These are phyloP conservation scores for Rattus rattus DNA, from an alignment of 2,113 vertebrate genomes.

Conservation along the genomic window DNA sequence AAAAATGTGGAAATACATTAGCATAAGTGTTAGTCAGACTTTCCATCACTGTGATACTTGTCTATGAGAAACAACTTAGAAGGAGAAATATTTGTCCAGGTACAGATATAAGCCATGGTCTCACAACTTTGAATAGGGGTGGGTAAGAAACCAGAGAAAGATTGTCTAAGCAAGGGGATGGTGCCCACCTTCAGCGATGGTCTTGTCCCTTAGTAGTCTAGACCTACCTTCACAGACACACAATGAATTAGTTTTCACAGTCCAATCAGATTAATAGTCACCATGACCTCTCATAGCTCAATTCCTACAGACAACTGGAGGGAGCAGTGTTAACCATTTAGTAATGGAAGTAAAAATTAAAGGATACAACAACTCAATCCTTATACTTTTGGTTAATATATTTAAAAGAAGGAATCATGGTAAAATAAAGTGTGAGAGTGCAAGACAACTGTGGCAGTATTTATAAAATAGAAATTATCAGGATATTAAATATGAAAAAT, in stretches of 20 bases:
- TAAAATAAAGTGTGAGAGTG: not conserved
- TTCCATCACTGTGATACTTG: not conserved
- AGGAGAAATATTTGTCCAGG: not conserved
- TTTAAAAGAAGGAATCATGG: not conserved
- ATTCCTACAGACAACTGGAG: not conserved
- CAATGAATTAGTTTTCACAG: not conserved
- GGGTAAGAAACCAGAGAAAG: not conserved
- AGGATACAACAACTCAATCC: not conserved
- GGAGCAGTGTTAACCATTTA: not conserved
- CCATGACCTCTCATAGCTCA: not conserved
- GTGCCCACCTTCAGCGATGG: not conserved
- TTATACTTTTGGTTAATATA: not conserved
- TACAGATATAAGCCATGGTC: not conserved
- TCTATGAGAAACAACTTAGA: not conserved
- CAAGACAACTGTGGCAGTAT: not conserved
- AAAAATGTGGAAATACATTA: not conserved
- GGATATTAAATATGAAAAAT: not conserved
- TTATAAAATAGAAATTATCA: conserved; percentile 24
- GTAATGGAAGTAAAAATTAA: conserved; percentile 6
- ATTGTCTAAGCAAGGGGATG: not conserved
- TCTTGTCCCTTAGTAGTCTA: not conserved
- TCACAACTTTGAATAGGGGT: fast-evolving
- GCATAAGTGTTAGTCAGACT: not conserved
- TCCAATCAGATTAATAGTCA: not conserved
- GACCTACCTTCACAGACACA: not conserved